Evolutionary conservation across 2,888 invertebrate genomes (phyloP).

Genomic region (Xestoiulus laeticollis): DNA sequence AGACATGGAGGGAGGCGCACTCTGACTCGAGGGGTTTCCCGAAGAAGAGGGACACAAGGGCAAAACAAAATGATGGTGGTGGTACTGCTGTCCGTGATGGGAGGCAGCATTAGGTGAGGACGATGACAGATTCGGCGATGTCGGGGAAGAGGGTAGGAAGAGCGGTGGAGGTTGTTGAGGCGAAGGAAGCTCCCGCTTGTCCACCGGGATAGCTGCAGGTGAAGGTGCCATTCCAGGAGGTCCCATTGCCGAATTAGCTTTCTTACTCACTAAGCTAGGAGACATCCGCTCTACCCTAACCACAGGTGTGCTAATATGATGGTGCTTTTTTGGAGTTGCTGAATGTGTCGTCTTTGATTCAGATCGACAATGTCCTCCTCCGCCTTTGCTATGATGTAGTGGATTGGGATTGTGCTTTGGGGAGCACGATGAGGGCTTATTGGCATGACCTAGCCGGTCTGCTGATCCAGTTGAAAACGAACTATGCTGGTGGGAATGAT

Average conservation of each 20-base stretch:
- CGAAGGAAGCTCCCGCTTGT: constrained; percentile 56
- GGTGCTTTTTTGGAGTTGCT: constrained; percentile 58
- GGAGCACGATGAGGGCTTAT: not conserved
- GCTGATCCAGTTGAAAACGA: constrained; percentile 24
- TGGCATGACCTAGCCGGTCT: not conserved
- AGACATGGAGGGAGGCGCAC: not conserved
- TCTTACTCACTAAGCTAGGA: constrained; percentile 58
- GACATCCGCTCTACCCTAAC: constrained; percentile 63
- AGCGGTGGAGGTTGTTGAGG: constrained; percentile 57
- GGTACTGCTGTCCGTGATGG: constrained; percentile 32
- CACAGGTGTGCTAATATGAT: constrained; percentile 61
- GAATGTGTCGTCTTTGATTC: not conserved
- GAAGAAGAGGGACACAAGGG: not conserved
- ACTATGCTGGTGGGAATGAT: constrained; percentile 44
- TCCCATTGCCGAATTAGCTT: constrained; percentile 40
- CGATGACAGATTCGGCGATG: constrained; percentile 11
- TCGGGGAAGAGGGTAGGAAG: constrained; percentile 19
- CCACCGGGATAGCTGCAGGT: constrained; percentile 50
- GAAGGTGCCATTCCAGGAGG: constrained; percentile 44
- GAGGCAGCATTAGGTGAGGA: constrained; percentile 17
- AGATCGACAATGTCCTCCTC: constrained; percentile 34
- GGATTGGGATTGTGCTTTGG: not conserved
- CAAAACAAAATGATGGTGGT: not conserved
- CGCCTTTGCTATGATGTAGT: not conserved
- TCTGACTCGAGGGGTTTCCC: not conserved